Evolutionary conservation across 2,797 vertebrate species (phyloP).

Genomic region (Myotis pilosus): DNA sequence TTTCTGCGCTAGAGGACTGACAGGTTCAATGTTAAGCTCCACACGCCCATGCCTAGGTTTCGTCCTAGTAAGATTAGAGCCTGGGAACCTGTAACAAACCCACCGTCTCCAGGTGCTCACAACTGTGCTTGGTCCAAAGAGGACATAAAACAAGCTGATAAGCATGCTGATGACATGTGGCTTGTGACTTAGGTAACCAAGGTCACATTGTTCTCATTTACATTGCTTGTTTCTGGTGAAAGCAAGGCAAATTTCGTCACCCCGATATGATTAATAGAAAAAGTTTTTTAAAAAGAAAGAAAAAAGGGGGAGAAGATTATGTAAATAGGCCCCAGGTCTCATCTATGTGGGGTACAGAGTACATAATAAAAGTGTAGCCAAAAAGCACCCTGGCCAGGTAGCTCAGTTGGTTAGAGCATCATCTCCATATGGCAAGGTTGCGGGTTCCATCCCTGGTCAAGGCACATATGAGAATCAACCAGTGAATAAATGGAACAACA

Average conservation of each 20-base stretch:
- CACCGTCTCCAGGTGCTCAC: not conserved
- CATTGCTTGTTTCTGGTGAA: not conserved
- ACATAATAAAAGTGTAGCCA: slow-evolving; percentile 30
- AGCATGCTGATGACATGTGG: not conserved
- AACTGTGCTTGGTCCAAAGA: not conserved
- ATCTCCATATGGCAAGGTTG: not conserved
- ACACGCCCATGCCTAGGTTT: not conserved
- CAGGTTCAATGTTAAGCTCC: not conserved
- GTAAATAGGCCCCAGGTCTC: not conserved
- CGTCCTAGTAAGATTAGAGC: not conserved
- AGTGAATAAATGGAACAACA: not conserved
- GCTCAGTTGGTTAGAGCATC: not conserved
- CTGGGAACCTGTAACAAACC: not conserved
- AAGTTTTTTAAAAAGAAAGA: not conserved
- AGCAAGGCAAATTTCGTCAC: not conserved
- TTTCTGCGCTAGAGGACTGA: not conserved
- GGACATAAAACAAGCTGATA: not conserved
- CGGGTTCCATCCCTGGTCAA: not conserved
- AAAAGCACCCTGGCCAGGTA: not conserved
- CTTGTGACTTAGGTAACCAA: not conserved
- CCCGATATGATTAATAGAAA: slow-evolving; percentile 24
- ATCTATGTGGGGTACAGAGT: not conserved
- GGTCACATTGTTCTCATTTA: not conserved
- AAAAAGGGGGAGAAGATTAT: not conserved
- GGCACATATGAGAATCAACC: not conserved